Conservation (phyloP, 2,888 invertebrate genomes). For the Isotomurus palustris region DNA sequence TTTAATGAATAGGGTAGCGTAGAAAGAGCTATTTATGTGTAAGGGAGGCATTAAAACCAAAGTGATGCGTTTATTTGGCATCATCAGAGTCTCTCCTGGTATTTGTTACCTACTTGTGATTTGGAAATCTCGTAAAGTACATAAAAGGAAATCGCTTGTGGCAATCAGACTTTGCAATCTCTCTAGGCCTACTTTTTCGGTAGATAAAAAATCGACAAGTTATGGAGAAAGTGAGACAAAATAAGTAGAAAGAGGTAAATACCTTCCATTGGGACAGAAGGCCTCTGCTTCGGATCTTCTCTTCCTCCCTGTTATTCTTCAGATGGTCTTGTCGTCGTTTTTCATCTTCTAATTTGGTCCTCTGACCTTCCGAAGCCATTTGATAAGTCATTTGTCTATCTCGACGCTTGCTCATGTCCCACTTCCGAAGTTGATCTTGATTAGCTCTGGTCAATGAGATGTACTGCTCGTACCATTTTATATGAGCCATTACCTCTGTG, state of each 20-base stretch:
- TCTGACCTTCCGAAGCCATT: conserved; percentile 25
- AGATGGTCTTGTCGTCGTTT: conserved; percentile 30
- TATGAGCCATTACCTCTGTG: conserved; percentile 34
- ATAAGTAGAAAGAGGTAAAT: background rate
- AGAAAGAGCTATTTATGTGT: no score
- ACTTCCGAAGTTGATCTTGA: conserved; percentile 27
- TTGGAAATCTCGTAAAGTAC: no score
- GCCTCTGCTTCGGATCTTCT: conserved; percentile 17
- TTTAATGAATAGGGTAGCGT: no score
- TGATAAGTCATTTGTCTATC: conserved; percentile 31
- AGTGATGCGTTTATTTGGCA: no score
- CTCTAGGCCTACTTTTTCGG: no score
- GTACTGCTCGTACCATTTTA: conserved; percentile 35
- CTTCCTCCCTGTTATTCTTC: conserved; percentile 24
- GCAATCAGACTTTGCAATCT: no score
- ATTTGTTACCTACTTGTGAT: no score
- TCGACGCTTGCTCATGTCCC: conserved; percentile 27
- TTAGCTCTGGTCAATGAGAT: conserved; percentile 26
- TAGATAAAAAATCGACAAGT: no score
- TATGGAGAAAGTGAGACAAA: background rate
- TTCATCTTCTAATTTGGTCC: conserved; percentile 30
- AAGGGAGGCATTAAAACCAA: no score
- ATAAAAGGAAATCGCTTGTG: no score
- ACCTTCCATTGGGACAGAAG: conserved; percentile 20
- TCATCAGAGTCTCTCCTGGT: no score